A percentile compares a stretch with the other conserved stretches of the same genome.
These are phyloP conservation scores for Crematogaster levior DNA, from an alignment of 2,888 invertebrate species.

Conservation along the genomic window DNA sequence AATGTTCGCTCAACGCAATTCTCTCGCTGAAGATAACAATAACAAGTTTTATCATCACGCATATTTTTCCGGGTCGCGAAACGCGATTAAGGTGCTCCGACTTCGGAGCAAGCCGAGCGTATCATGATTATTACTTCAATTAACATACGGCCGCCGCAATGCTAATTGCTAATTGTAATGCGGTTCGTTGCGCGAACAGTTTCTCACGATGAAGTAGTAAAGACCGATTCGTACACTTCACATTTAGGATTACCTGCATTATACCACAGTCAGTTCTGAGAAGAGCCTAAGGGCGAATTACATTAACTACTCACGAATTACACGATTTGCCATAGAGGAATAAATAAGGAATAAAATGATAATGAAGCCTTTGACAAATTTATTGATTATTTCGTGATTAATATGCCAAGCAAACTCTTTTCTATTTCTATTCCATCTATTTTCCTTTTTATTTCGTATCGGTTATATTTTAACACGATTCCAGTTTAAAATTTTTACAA, in stretches of 20 bases:
- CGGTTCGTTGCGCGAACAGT: conserved; percentile 56
- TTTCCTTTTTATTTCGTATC: not conserved
- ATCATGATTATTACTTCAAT: conserved; percentile 60
- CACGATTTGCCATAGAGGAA: not conserved
- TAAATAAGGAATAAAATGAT: not conserved
- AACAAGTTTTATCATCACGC: conserved; percentile 26
- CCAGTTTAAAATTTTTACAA: conserved; percentile 1
- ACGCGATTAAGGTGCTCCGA: conserved; percentile 35
- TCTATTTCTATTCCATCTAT: not conserved
- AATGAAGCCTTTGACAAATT: not conserved
- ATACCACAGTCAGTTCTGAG: not conserved
- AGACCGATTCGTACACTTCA: conserved; percentile 26
- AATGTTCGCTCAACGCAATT: conserved; percentile 18
- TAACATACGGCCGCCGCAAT: conserved; percentile 60
- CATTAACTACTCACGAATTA: conserved; percentile 1
- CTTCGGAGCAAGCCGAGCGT: conserved; percentile 27
- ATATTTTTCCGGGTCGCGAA: conserved; percentile 29
- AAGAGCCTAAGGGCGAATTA: conserved; percentile 17
- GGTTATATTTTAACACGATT: conserved; percentile 1
- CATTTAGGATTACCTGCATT: conserved; percentile 34
- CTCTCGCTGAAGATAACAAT: conserved; percentile 5
- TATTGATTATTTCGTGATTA: conserved; percentile 7
- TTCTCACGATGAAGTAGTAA: conserved; percentile 53
- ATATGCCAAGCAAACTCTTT: not conserved
- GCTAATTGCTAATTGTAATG: conserved; percentile 66